Percentiles rank a stretch among this genome's conserved stretches.
Conservation (phyloP, 1,140 invertebrate species). For the Drosophila kepulauana region DNA sequence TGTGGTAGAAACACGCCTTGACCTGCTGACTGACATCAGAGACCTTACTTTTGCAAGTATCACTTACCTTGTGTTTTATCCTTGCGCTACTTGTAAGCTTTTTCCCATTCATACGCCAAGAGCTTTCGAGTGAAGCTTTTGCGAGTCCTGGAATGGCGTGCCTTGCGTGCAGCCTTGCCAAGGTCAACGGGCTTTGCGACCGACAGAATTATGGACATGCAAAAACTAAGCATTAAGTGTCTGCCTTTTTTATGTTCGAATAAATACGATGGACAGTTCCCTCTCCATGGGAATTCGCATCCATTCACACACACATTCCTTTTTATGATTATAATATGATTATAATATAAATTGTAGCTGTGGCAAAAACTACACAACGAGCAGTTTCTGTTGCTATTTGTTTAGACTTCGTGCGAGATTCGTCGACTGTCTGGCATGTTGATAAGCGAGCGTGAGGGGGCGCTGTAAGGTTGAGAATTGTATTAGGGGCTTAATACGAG, state of each 20-base stretch:
- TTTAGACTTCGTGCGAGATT: slow-evolving; percentile 43
- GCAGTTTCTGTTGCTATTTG: slow-evolving; percentile 26
- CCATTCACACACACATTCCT: slow-evolving; percentile 1
- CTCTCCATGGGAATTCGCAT: slow-evolving; percentile 23
- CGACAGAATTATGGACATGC: slow-evolving; percentile 28
- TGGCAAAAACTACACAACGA: slow-evolving; percentile 23
- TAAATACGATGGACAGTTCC: background rate
- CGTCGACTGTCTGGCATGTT: slow-evolving; percentile 32
- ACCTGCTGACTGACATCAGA: slow-evolving; percentile 40
- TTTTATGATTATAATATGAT: slow-evolving; percentile 17
- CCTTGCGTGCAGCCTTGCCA: slow-evolving; percentile 59
- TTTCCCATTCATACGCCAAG: slow-evolving; percentile 32
- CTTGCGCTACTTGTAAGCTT: slow-evolving; percentile 55
- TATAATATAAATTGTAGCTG: slow-evolving; percentile 24
- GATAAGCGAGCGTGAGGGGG: slow-evolving; percentile 35
- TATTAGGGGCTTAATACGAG: background rate
- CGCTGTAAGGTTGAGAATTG: background rate
- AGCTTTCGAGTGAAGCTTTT: slow-evolving; percentile 34
- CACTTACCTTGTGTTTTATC: slow-evolving; percentile 42
- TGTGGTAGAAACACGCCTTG: slow-evolving; percentile 41
- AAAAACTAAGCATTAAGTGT: slow-evolving; percentile 40
- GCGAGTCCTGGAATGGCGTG: background rate
- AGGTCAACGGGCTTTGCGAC: slow-evolving; percentile 49
- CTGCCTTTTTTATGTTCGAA: slow-evolving; percentile 7
- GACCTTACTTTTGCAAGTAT: slow-evolving; percentile 21